Evolutionary conservation across 2,888 invertebrate genomes (phyloP), one percentile per base, ranked within the genome.

Genomic region (Philopedon plagiatum): DNA sequence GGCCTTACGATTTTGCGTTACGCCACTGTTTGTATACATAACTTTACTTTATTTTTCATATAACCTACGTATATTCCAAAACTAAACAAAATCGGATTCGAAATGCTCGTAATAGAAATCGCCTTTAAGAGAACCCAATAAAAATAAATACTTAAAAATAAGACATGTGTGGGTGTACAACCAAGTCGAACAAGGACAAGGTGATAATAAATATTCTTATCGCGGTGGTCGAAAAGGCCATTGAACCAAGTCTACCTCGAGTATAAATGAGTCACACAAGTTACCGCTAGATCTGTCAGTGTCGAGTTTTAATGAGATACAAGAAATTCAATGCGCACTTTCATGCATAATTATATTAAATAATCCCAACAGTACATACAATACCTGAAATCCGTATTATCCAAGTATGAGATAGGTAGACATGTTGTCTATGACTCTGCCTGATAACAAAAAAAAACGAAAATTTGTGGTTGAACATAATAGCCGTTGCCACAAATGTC

Each of bases 231-330:
- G 58, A 68, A 37, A 49, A 61, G 68, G 61, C 44, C 62, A 54
- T 54, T 68, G 68, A 68, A 68, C 68, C 44, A 60, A 54, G 63
- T 63, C 63, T 63, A 58, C 49, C 49, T 67, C 37, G 63, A 63
- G 51, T n/a, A n/a, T n/a, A 51, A 61, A 56, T 68, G 68, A 68
- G 46, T 68, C 68, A 68, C 56, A 58, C 23, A 29, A 65, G 56
- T 68, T 68, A 62, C 61, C 54, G 62, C 60, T 68, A 61, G n/a
- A 60, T 60, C 60, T 46, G 46, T 26, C 41, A 26, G n/a, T 62
- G 51, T 54, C 29, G 29, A 18, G 18, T 29, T 54, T 29, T 29
- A 54, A 29, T 54, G 51, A 29, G 29, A 29, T 3, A 13, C 29
- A 29, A 54, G 8, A 15, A 54, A 29, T 54, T 26, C 51, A 51